Conservation (phyloP, 2,797 vertebrate genomes). For the Xenopus petersii region DNA sequence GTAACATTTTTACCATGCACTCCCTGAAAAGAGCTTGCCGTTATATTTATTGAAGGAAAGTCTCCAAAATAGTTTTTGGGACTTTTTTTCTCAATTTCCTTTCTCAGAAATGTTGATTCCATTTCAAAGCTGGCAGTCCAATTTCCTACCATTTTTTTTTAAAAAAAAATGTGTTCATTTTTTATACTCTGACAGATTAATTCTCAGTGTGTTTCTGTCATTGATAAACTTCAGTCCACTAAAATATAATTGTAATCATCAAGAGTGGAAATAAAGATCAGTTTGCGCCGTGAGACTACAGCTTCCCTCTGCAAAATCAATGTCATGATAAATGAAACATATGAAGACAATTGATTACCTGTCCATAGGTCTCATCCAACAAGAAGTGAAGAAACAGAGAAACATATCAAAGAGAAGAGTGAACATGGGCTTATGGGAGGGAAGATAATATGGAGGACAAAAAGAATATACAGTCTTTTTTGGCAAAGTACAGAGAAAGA, state of each 20-base stretch:
- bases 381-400: slow-evolving; percentile 5
- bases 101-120: too few species aligned
- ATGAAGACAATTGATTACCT: slow-evolving; percentile 21
- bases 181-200: not conserved
- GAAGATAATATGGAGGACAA: not conserved
- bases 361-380: slow-evolving; percentile 7
- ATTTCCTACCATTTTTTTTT: not conserved
- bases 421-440: not conserved
- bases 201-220: slow-evolving; percentile 1
- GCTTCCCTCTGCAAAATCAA: slow-evolving; percentile 9
- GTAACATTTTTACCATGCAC: too few species aligned
- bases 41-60: too few species aligned
- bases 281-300: not conserved
- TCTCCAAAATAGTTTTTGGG: too few species aligned
- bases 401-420: slow-evolving; percentile 6
- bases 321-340: slow-evolving; percentile 20
- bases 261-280: slow-evolving; percentile 7
- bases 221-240: slow-evolving; percentile 7
- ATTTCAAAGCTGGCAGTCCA: too few species aligned
- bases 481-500: too few species aligned
- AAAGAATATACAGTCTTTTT: not conserved
- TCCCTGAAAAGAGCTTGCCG: too few species aligned
- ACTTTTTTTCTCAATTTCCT: too few species aligned
- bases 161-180: not conserved
- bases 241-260: slow-evolving; percentile 11